phyloP scores from a whole-genome alignment of 2,113 vertebrate species.

The Pseudois nayaur region DNA sequence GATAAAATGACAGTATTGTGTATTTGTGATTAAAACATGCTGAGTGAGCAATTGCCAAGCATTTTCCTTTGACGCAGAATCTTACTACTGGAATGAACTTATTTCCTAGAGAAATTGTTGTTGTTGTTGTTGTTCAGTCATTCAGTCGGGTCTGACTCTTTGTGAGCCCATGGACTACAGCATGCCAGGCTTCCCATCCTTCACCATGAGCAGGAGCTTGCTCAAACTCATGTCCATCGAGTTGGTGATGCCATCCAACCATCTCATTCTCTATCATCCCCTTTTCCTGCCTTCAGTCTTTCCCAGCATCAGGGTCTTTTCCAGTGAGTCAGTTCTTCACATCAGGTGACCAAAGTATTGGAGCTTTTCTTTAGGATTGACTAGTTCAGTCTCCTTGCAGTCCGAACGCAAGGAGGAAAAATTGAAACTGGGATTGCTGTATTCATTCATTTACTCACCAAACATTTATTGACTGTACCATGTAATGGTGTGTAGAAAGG shows the following conservation, averaged over 20 bases:
- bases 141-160: neutral
- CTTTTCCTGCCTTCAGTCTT: neutral
- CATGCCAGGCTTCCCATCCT: neutral
- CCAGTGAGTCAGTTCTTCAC: neutral
- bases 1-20: slow-evolving; percentile 20
- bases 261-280: neutral
- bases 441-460: neutral
- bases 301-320: neutral
- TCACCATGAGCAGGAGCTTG: neutral
- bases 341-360: neutral
- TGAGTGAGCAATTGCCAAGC: neutral
- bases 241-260: neutral
- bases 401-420: neutral
- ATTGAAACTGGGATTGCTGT: neutral
- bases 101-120: neutral
- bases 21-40: neutral
- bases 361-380: neutral
- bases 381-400: neutral
- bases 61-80: neutral
- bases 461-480: neutral
- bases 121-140: neutral
- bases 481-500: neutral
- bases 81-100: neutral
- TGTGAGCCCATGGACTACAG: neutral
- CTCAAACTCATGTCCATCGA: neutral